Conservation (phyloP, 2,797 vertebrate genomes). For the Halcyon badia region DNA sequence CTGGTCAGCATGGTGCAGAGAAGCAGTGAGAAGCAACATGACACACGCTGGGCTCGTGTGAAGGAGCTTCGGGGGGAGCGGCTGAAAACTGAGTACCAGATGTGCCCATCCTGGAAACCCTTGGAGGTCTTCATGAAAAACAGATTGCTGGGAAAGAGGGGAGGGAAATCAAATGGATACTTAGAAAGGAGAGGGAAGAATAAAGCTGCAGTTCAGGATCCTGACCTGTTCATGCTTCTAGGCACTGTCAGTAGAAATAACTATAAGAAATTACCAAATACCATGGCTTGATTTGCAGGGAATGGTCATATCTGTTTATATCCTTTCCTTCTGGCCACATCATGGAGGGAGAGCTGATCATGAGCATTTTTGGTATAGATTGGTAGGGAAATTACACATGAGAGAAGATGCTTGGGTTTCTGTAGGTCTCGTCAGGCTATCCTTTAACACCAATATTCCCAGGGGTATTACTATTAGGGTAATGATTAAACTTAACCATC, state of each 20-base stretch:
- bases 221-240: background rate
- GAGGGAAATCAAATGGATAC: background rate
- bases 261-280: background rate
- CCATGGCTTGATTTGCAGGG: background rate
- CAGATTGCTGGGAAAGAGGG: conserved; percentile 84
- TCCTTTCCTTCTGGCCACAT: background rate
- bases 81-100: conserved; percentile 94
- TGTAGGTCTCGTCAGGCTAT: background rate
- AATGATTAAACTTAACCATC: background rate
- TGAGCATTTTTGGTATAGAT: background rate
- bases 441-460: background rate
- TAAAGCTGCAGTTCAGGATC: background rate
- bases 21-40: conserved; percentile 94
- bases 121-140: conserved; percentile 94
- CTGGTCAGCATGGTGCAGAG: conserved; percentile 97
- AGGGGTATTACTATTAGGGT: background rate
- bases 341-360: background rate
- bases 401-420: background rate
- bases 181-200: background rate
- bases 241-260: background rate
- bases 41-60: conserved; percentile 91
- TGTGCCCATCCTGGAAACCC: conserved; percentile 92
- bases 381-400: background rate
- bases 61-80: conserved; percentile 90
- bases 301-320: background rate